Percentiles rank a stretch among this genome's conserved stretches.
Evolutionary conservation across 2,113 vertebrate species (phyloP).

Genomic region (Dunckerocampus dactyliophorus): DNA sequence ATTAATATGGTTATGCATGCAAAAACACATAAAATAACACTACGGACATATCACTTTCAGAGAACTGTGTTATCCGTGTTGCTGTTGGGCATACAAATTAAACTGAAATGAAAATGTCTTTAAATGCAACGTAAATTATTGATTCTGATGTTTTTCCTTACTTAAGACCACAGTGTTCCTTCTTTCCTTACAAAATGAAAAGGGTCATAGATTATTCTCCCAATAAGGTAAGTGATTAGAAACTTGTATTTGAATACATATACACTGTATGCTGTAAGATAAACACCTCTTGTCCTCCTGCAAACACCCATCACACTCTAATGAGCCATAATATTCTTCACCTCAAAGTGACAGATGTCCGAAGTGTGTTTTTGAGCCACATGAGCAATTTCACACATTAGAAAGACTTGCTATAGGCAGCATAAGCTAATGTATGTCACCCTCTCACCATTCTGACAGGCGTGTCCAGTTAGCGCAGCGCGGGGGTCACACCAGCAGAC

Average conservation of each 20-base stretch:
- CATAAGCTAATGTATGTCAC: slow-evolving; percentile 63
- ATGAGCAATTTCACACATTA: slow-evolving; percentile 69
- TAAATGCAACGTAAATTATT: too few relatives aligned
- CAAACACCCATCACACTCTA: neutral
- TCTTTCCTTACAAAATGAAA: too few relatives aligned
- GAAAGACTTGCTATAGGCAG: slow-evolving; percentile 50
- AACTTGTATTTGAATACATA: neutral
- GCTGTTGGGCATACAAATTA: too few relatives aligned
- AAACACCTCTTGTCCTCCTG: neutral
- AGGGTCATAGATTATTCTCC: too few relatives aligned
- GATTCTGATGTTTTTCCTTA: too few relatives aligned
- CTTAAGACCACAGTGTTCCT: too few relatives aligned
- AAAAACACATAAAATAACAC: too few relatives aligned
- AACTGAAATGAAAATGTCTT: too few relatives aligned
- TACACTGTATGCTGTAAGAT: too few relatives aligned
- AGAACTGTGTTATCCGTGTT: too few relatives aligned
- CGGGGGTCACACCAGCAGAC: slow-evolving; percentile 46
- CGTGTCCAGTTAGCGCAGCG: slow-evolving; percentile 50
- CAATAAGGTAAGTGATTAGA: neutral
- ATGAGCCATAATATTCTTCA: neutral
- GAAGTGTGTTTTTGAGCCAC: slow-evolving; percentile 49
- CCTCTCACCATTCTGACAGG: slow-evolving; percentile 68
- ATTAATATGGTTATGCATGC: too few relatives aligned
- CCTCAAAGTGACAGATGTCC: slow-evolving; percentile 18
- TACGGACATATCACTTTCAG: too few relatives aligned